Evolutionary conservation across 2,113 vertebrate species (phyloP).

Genomic region (Callospermophilus lateralis): DNA sequence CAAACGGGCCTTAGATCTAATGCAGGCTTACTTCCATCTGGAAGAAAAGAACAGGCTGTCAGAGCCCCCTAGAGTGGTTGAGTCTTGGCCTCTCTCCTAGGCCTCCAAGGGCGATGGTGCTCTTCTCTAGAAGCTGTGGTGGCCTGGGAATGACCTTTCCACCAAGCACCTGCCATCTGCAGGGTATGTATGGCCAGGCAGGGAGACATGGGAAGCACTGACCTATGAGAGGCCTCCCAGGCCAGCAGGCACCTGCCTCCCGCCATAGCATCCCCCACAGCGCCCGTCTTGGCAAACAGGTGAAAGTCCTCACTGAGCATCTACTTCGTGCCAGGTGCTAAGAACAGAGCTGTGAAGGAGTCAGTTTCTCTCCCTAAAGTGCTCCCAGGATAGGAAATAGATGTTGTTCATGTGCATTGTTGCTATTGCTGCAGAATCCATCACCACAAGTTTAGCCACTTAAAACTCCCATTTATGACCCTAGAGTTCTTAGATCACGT

Average conservation of each 20-base stretch:
- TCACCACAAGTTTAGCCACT: neutral
- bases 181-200: neutral
- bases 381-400: neutral
- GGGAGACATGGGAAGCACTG: neutral
- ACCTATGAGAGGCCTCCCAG: neutral
- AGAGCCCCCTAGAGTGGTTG: neutral
- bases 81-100: neutral
- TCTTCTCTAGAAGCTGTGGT: neutral
- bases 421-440: neutral
- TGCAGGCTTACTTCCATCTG: neutral
- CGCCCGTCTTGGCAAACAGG: neutral
- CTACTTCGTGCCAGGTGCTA: neutral
- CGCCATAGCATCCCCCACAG: neutral
- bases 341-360: neutral
- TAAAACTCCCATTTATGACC: neutral
- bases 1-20: neutral
- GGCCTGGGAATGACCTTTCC: neutral
- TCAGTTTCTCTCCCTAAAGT: neutral
- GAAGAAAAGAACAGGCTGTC: neutral
- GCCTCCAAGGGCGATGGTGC: neutral
- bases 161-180: neutral
- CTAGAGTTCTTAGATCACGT: neutral
- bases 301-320: neutral
- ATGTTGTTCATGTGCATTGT: neutral
- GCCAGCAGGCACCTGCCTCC: neutral